These are phyloP conservation scores for Lycophotia porphyrea DNA, from an alignment of 2,888 invertebrate genomes.

Conservation along the genomic window DNA sequence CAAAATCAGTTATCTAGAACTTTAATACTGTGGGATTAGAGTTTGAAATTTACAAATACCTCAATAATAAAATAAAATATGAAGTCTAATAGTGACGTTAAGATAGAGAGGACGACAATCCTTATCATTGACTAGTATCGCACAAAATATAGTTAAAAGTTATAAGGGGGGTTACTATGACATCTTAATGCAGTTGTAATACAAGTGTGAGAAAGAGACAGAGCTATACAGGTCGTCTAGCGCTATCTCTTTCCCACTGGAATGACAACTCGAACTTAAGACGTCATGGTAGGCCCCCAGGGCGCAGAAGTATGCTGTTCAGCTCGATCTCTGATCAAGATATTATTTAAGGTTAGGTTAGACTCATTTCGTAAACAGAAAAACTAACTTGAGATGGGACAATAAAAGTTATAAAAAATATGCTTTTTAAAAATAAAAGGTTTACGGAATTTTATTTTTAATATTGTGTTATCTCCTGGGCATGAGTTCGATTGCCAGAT, in stretches of 20 bases:
- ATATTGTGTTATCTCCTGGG: slow-evolving; percentile 16
- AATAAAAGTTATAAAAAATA: neutral
- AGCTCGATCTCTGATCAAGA: slow-evolving; percentile 37
- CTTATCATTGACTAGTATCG: too few relatives aligned
- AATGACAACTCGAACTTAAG: too few relatives aligned
- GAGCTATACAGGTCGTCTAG: too few relatives aligned
- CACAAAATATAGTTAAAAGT: neutral
- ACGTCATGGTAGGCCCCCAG: too few relatives aligned
- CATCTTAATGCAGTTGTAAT: too few relatives aligned
- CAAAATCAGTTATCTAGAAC: neutral
- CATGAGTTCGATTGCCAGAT: neutral
- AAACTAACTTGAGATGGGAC: neutral
- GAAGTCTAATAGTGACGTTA: neutral
- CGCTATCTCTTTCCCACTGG: too few relatives aligned
- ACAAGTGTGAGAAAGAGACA: too few relatives aligned
- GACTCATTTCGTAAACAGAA: neutral
- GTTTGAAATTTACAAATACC: neutral
- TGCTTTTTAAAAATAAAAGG: slow-evolving; percentile 10
- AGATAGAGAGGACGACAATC: too few relatives aligned
- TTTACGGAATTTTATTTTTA: slow-evolving; percentile 11
- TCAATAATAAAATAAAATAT: too few relatives aligned
- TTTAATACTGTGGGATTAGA: neutral
- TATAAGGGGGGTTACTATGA: too few relatives aligned
- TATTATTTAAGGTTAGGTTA: slow-evolving; percentile 10
- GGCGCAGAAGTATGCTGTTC: neutral